These are phyloP conservation scores for Ethmia dodecea DNA, from an alignment of 2,888 invertebrate genomes.

Conservation along the genomic window DNA sequence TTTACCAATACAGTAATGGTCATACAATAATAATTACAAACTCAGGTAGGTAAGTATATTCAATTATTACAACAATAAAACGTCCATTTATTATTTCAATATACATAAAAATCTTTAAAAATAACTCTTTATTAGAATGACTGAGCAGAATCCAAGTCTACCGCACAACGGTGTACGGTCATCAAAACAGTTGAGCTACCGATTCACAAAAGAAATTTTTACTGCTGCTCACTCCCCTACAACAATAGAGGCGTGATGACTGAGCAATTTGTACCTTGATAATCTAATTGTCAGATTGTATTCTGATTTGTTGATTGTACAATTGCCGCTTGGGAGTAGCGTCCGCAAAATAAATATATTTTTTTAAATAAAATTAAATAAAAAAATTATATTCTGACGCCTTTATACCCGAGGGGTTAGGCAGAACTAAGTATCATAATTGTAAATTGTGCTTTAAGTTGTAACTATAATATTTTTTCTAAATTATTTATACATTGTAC, in stretches of 20 bases:
- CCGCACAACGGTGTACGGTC: constrained; percentile 24
- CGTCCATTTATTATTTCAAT: not conserved
- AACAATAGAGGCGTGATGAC: constrained; percentile 55
- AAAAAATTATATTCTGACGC: too few relatives aligned
- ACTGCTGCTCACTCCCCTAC: constrained; percentile 30
- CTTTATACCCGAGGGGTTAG: too few relatives aligned
- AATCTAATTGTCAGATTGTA: constrained; percentile 68
- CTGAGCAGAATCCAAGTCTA: constrained; percentile 6
- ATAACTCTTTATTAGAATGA: constrained; percentile 11
- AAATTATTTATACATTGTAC: too few relatives aligned
- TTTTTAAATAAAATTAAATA: not conserved
- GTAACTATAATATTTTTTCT: too few relatives aligned
- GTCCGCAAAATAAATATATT: constrained; percentile 26
- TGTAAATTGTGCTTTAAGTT: too few relatives aligned
- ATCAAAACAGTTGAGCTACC: constrained; percentile 40
- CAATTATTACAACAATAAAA: not conserved
- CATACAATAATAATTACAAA: too few relatives aligned
- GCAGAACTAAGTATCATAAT: too few relatives aligned
- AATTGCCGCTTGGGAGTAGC: constrained; percentile 28
- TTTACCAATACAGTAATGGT: too few relatives aligned
- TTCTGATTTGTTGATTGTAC: constrained; percentile 55
- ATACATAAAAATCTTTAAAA: constrained; percentile 5
- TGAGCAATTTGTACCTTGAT: constrained; percentile 40
- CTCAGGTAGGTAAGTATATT: too few relatives aligned
- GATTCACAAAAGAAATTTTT: constrained; percentile 35